A percentile compares a stretch with the other conserved stretches of the same genome.
phyloP scores from a whole-genome alignment of 2,797 vertebrate genomes.

The Muraenolepis orangiensis region DNA sequence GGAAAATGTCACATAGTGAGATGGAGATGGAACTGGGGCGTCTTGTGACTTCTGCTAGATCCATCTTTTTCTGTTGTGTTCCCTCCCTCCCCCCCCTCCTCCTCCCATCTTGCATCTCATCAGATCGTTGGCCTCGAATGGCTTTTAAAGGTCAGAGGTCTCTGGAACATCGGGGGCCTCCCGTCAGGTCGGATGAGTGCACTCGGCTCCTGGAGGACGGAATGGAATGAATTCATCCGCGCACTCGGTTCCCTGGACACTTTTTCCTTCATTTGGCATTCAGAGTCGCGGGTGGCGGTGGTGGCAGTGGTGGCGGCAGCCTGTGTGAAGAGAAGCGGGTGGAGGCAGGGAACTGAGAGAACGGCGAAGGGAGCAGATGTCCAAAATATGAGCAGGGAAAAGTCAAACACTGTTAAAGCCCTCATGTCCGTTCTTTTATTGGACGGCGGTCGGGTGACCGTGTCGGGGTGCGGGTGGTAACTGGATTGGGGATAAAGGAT shows the following conservation, averaged over 20 bases:
- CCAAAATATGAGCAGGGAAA: background rate
- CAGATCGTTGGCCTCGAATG: conserved; percentile 60
- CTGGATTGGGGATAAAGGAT: background rate
- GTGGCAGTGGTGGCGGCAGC: background rate
- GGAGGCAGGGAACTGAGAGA: background rate
- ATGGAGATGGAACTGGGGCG: background rate
- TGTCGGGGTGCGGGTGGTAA: background rate
- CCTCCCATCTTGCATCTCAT: conserved; percentile 40
- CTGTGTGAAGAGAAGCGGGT: conserved; percentile 13
- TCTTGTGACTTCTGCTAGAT: conserved; percentile 5
- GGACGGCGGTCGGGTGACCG: background rate
- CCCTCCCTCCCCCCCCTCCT: conserved; percentile 13
- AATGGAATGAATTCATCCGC: conserved; percentile 47
- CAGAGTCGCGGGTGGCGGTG: conserved; percentile 10
- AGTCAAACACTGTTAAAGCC: conserved; percentile 1
- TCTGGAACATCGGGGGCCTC: conserved; percentile 41
- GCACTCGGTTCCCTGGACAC: conserved; percentile 46
- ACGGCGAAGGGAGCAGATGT: conserved; percentile 11
- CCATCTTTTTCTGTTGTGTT: background rate
- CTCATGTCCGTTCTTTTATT: background rate
- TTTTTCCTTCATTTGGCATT: conserved; percentile 46
- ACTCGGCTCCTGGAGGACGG: conserved; percentile 45
- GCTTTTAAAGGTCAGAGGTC: conserved; percentile 56
- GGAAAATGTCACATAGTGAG: conserved; percentile 23
- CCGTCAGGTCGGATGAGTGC: conserved; percentile 55